Conservation (phyloP, 2,113 vertebrate genomes). For the Eulemur rufifrons region DNA sequence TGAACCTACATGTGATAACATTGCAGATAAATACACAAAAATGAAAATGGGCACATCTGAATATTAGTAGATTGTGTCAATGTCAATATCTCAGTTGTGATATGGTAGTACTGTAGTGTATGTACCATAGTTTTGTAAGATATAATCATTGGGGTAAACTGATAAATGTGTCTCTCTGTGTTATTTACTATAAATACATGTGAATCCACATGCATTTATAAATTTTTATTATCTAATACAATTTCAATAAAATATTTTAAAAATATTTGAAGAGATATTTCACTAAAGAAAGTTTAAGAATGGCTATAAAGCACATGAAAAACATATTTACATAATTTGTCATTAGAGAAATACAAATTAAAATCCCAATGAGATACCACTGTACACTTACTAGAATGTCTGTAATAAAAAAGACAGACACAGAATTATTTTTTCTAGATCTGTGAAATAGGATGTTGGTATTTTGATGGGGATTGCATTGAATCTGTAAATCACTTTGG, state of each 20-base stretch:
- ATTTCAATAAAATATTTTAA: background rate
- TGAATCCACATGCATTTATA: background rate
- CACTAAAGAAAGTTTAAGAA: too few species aligned
- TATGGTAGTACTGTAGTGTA: background rate
- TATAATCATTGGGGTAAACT: background rate
- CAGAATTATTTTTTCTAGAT: too few species aligned
- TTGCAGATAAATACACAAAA: background rate
- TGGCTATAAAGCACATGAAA: too few species aligned
- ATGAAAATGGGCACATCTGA: too few species aligned
- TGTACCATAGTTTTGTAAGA: background rate
- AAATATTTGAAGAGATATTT: too few species aligned
- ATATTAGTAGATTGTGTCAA: too few species aligned
- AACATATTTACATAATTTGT: background rate
- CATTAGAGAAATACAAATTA: background rate
- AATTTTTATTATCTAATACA: background rate
- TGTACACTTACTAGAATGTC: background rate
- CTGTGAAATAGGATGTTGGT: too few species aligned
- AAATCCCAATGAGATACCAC: background rate
- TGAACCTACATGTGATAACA: background rate
- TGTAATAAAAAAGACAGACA: background rate
- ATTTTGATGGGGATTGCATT: too few species aligned
- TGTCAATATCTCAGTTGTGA: background rate
- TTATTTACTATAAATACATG: background rate
- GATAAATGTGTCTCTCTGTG: background rate
- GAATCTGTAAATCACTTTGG: too few species aligned